Percentiles rank a stretch among this genome's conserved stretches.
phyloP scores from a whole-genome alignment of 1,140 invertebrate species.

The Anagrus nilaparvatae region DNA sequence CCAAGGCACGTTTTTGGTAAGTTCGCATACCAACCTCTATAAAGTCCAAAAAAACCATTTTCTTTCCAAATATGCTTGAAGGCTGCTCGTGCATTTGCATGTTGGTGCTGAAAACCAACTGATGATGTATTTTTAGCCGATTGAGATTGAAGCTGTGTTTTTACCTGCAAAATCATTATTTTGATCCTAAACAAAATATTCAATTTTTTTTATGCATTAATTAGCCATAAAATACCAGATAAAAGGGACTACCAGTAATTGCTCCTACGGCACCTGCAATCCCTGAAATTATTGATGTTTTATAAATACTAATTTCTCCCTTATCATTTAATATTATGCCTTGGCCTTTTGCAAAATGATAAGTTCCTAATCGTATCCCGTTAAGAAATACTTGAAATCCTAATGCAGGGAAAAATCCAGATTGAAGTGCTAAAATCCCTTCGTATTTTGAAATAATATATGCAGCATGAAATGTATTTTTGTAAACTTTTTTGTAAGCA shows the following conservation, averaged over 20 bases:
- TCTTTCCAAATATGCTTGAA: constrained; percentile 56
- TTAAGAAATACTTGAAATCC: constrained; percentile 63
- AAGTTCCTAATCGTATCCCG: constrained; percentile 62
- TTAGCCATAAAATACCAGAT: constrained; percentile 46
- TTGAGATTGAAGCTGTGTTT: constrained; percentile 80
- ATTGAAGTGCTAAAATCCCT: constrained; percentile 71
- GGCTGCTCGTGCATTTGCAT: constrained; percentile 57
- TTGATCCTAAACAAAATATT: not conserved
- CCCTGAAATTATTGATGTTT: constrained; percentile 59
- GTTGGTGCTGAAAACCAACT: constrained; percentile 78
- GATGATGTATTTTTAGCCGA: constrained; percentile 56
- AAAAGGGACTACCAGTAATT: constrained; percentile 69
- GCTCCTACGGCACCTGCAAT: constrained; percentile 65
- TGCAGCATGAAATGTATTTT: constrained; percentile 59
- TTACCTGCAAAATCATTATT: constrained; percentile 48
- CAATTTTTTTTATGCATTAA: not conserved
- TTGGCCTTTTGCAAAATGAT: constrained; percentile 60
- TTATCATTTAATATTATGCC: constrained; percentile 59
- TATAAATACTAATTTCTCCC: constrained; percentile 57
- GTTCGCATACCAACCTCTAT: constrained; percentile 65
- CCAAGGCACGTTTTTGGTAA: constrained; percentile 72
- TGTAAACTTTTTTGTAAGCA: constrained; percentile 48
- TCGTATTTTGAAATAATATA: constrained; percentile 55
- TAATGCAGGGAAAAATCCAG: constrained; percentile 75
- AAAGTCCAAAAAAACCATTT: constrained; percentile 65